phyloP scores from a whole-genome alignment of 2,113 vertebrate genomes.

The Merops nubicus region DNA sequence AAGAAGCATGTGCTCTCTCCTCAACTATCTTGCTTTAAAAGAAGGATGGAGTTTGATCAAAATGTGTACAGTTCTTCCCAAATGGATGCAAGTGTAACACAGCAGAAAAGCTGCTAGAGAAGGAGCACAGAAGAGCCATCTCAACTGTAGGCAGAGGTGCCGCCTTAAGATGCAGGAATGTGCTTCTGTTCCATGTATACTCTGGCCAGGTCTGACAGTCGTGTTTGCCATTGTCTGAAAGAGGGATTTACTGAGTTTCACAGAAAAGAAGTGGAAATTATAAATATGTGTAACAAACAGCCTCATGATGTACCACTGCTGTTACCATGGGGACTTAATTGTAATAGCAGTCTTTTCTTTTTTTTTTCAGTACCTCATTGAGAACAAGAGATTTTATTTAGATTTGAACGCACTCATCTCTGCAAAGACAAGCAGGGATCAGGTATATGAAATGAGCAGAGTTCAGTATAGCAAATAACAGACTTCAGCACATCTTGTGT shows the following conservation, averaged over 20 bases:
- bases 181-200: neutral
- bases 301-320: neutral
- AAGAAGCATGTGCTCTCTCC: neutral
- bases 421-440: neutral
- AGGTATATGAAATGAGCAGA: neutral
- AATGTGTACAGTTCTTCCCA: neutral
- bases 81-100: neutral
- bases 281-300: neutral
- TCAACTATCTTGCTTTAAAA: neutral
- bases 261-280: neutral
- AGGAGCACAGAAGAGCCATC: neutral
- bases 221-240: neutral
- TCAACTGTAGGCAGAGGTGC: neutral
- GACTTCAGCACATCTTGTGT: neutral
- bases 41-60: neutral
- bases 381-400: conserved; percentile 22
- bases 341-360: neutral
- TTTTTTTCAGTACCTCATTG: neutral
- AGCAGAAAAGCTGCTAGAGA: neutral
- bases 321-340: conserved; percentile 39
- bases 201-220: neutral
- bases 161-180: neutral
- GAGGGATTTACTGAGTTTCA: neutral
- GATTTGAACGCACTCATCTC: neutral
- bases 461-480: neutral